Evolutionary conservation across 2,113 vertebrate genomes (phyloP).

Genomic region (Saguinus midas): DNA sequence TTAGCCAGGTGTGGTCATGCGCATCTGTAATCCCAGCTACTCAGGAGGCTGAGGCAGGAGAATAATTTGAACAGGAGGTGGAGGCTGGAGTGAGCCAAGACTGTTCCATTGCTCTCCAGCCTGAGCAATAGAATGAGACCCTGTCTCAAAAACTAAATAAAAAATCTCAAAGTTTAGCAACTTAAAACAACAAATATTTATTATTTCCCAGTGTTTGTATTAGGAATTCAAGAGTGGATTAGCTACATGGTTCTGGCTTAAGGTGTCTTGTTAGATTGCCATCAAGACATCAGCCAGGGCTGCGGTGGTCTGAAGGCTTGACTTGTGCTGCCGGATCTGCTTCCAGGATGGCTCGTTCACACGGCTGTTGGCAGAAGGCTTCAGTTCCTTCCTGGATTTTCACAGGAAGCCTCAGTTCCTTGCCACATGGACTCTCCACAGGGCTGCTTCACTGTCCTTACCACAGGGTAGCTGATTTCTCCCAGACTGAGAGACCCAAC

Average conservation of each 20-base stretch:
- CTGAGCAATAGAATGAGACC: too few relatives aligned
- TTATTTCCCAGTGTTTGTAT: not conserved
- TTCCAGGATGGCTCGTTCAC: not conserved
- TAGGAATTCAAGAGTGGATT: not conserved
- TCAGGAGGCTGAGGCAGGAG: too few relatives aligned
- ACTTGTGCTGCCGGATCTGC: not conserved
- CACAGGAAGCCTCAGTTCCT: not conserved
- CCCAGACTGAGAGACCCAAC: not conserved
- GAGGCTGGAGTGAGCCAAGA: too few relatives aligned
- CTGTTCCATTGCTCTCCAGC: too few relatives aligned
- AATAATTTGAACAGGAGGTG: too few relatives aligned
- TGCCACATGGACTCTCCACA: not conserved
- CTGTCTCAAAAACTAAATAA: not conserved
- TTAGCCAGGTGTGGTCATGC: too few relatives aligned
- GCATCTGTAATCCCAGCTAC: too few relatives aligned
- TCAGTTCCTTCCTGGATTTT: not conserved
- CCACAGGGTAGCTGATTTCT: not conserved
- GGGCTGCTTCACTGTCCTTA: not conserved
- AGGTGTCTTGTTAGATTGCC: not conserved
- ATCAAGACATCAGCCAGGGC: not conserved
- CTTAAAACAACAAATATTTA: not conserved
- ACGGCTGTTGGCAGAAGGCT: not conserved
- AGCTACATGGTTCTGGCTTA: not conserved
- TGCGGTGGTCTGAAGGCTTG: not conserved
- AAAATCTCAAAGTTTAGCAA: not conserved